phyloP scores from a whole-genome alignment of 2,888 invertebrate genomes.

The Muschampia plurimacula region DNA sequence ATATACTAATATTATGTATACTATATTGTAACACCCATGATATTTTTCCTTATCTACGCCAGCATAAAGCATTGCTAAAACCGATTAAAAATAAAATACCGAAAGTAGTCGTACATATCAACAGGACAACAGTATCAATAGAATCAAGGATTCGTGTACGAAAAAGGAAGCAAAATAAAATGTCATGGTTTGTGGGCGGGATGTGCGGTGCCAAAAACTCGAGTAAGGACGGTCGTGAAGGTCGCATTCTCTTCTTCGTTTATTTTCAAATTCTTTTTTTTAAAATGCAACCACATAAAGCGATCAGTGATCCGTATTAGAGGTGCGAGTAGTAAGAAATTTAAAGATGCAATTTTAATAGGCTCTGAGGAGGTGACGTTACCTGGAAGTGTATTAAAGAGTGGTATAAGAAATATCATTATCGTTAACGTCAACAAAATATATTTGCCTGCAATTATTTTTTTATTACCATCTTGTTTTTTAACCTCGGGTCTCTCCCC shows the following conservation, averaged over 20 bases:
- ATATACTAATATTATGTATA: too few species aligned
- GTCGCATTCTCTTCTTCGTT: constrained; percentile 64
- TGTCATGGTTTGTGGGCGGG: constrained; percentile 67
- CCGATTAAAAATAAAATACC: background rate
- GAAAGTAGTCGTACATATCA: too few species aligned
- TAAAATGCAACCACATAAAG: constrained; percentile 58
- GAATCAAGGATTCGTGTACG: constrained; percentile 37
- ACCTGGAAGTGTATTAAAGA: background rate
- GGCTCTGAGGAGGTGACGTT: background rate
- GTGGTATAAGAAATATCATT: background rate
- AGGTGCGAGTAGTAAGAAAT: constrained; percentile 5
- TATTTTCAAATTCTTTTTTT: constrained; percentile 50
- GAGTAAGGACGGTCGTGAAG: constrained; percentile 73
- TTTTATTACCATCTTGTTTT: too few species aligned
- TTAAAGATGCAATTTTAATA: constrained; percentile 2
- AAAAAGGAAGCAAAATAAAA: constrained; percentile 56
- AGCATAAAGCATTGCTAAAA: background rate
- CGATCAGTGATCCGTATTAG: constrained; percentile 30
- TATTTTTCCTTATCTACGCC: too few species aligned
- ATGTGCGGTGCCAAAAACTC: constrained; percentile 65
- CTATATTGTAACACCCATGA: too few species aligned
- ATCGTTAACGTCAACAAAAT: too few species aligned
- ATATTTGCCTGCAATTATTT: too few species aligned
- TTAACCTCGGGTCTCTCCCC: too few species aligned
- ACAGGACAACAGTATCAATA: background rate